Conservation (phyloP, 2,113 vertebrate species). For the Lepisosteus osseus region DNA sequence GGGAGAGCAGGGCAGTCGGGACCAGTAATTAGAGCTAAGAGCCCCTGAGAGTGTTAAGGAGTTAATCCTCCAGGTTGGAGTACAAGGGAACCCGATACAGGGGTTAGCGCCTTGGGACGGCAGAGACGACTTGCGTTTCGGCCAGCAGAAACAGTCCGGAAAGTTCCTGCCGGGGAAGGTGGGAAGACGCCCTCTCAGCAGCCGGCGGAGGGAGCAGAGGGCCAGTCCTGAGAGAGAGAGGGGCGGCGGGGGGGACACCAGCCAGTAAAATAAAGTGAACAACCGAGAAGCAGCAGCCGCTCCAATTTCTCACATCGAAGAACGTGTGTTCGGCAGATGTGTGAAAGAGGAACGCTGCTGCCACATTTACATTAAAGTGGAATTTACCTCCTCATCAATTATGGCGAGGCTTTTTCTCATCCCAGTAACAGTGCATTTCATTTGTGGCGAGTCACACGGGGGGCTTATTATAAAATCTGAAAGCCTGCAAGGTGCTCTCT, state of each 20-base stretch:
- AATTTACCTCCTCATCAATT: not conserved
- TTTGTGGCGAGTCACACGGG: too few relatives aligned
- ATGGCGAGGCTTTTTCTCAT: too few relatives aligned
- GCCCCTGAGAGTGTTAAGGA: not conserved
- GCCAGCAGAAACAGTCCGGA: not conserved
- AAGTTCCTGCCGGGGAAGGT: not conserved
- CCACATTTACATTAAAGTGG: not conserved
- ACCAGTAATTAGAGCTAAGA: not conserved
- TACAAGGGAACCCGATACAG: too few relatives aligned
- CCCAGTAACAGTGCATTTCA: too few relatives aligned
- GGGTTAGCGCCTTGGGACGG: too few relatives aligned
- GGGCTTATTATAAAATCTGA: too few relatives aligned
- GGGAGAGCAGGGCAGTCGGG: too few relatives aligned
- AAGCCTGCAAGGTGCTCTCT: too few relatives aligned
- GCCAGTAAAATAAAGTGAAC: slow-evolving; percentile 4
- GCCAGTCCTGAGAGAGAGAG: not conserved
- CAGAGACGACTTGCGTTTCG: too few relatives aligned
- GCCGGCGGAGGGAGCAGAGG: not conserved
- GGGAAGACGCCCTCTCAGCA: not conserved
- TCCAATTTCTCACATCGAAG: not conserved
- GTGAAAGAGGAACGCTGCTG: not conserved
- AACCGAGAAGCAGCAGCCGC: not conserved
- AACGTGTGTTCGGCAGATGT: slow-evolving; percentile 3
- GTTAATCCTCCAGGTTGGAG: too few relatives aligned
- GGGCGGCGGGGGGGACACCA: not conserved